Base-by-base conservation (phyloP, 2,888 invertebrate species). In the Timandra comae region DNA sequence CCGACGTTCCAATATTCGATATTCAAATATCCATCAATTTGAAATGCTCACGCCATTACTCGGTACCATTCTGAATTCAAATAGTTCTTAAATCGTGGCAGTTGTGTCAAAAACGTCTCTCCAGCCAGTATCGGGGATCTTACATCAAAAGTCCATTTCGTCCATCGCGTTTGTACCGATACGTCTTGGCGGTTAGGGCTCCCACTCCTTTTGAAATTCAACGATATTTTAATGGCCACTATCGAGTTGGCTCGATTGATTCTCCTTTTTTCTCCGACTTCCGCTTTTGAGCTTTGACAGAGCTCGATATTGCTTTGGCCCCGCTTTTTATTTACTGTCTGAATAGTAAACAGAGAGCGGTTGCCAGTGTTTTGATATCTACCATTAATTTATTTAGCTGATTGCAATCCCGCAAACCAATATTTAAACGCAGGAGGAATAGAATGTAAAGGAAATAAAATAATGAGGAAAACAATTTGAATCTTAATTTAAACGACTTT, bases 181-280 rank as follows among this genome's bases (percentile, higher is more conserved):
- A 73, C 76, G 73, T 74, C 74, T 77, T 67, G 63, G 61, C 16
- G 62, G 51, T 41, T 51, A 53, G 52, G 37, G 48, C 49, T 49
- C 49, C 48, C 44, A 51, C 62, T 61, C 63, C 73, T 74, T 80
- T 76, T 78, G 73, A 64, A 78, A 78, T 77, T 79, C 79, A 74
- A 81, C 79, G 75, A 79, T 80, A 76, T 81, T 84, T 82, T 84
- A 84, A 84, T 82, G 77, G 78, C 76, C 74, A 74, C 78, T 80
- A 81, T 81, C 73, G 75, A 56, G 50, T 49, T 63, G 53, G 55
- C 48, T 63, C 72, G 60, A 72, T 71, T 75, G 70, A 68, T 70
- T 75, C 59, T 56, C 49, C 63, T 63, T 60, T 70, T 57, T 53
- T 57, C 56, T 53, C 34, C 36, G 41, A 62, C 60, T 63, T 63